Evolutionary conservation across 2,888 invertebrate species (phyloP), one percentile per base, ranked within the genome.

Genomic region (Elgonia sp.): DNA sequence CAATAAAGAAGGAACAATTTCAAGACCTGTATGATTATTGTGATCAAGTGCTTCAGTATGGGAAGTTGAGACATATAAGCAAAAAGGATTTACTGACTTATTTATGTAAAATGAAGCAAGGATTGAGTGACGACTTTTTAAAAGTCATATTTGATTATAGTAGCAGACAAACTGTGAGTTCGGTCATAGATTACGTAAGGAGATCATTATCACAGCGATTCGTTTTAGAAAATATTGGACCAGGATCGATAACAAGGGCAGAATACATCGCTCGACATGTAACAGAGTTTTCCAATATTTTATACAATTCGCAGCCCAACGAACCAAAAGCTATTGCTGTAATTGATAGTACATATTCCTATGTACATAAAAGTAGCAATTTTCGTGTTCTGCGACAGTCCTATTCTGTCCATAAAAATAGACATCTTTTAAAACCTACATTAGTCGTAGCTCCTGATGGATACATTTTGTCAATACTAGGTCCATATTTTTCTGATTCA

Each of bases 81-180:
- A 80, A 37, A 67, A 87, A 75, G 57, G 39, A 81, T 62, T 72
- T 87, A 18, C 62, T 75, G 16, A 37, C 46, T 12, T 79, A 72
- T 67, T 57, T 82, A 10, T 86, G 86, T 63, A 86, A 86, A 60
- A 37, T 86, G 57, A 29, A 70, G 10, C 86, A 76, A 57, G 82
- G 77, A 2, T 53, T 84, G 21, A 57, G 65, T 21, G 84, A 87
- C 55, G 75, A 80, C 39, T 72, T 84, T 70, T 14, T 86, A 7
- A 75, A 76, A 69, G 55, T 81, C 1, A 69, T 86, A 9, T 86
- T 76, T 67, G 21, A 70, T 60, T 84, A 77, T 40, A 16, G 6
- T 0, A 72, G 53, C 37, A 63, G 82, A 29, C 82, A 86, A 77
- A 62, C 12, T 21, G 72, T 72, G 0, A 86, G 82, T 77, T 65